Conservation (phyloP, 2,797 vertebrate genomes). For the Paguma larvata region DNA sequence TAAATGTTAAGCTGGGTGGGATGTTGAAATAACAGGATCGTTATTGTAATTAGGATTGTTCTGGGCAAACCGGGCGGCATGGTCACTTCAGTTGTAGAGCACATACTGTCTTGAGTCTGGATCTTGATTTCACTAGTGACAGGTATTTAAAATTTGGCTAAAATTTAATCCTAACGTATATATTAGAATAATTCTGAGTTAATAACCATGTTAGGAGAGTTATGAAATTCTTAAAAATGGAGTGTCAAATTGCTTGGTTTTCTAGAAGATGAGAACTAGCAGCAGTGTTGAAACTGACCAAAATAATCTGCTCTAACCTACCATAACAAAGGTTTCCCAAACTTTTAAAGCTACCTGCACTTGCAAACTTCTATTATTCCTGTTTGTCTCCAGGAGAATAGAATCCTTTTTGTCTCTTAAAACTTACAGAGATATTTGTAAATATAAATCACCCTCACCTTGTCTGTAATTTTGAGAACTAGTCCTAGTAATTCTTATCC, state of each 20-base stretch:
- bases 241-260: background rate
- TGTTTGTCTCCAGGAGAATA: background rate
- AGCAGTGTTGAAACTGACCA: slow-evolving; percentile 4
- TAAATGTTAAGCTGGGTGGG: background rate
- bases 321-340: background rate
- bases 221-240: slow-evolving; percentile 28
- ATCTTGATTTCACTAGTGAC: slow-evolving; percentile 39
- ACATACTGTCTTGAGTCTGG: background rate
- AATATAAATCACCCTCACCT: background rate
- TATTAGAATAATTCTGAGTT: background rate
- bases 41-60: background rate
- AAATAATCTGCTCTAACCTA: background rate
- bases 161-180: background rate
- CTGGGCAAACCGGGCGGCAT: background rate
- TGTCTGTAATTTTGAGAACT: slow-evolving; percentile 22
- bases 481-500: background rate
- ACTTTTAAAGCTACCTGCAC: background rate
- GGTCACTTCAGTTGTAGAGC: background rate
- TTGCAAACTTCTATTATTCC: background rate
- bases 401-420: slow-evolving; percentile 7
- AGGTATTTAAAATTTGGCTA: slow-evolving; percentile 47
- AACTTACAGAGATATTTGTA: background rate
- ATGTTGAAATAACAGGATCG: background rate
- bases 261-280: background rate
- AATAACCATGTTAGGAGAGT: background rate